Base-by-base conservation (phyloP, 2,113 vertebrate species). In the Psophia crepitans region DNA sequence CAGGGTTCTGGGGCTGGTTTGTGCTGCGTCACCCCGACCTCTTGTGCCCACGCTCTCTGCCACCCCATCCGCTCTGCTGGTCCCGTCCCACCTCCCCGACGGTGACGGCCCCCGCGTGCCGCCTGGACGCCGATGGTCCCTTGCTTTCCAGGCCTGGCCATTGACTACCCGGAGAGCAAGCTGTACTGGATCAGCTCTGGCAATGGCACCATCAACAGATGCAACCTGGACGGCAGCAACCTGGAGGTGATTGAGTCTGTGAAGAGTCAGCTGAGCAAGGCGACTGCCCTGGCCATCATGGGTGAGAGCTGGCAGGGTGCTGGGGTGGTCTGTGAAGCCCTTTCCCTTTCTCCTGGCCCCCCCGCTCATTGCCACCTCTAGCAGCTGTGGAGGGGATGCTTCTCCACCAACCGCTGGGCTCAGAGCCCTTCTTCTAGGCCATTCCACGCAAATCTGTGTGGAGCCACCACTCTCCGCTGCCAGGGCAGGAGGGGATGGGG, bases 121-220 rank as follows among this genome's bases (percentile, higher is more conserved):
- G 23, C 39, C 35, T 8, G 8, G 2, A 1, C 2, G 2, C 35
- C 27, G 75, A 83, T 2, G 0, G 46, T 46, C 56, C 66, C 9
- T 20, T 44, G 18, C 54, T 71, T 88, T 58, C 39, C 91, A 99
- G 99, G 99, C 27, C 97, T 99, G 89, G 99, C 99, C 16, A 99
- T 99, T 11, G 99, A 99, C 97, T 99, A 98, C 96, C 97, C 98
- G 0, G 98, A 98, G 53, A 98, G 98, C 96, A 99, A 99, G 58
- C 97, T 99, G 20, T 99, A 99, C 97, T 99, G 99, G 99, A 98
- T 99, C 98, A 99, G 99, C 97, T 99, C 99, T 19, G 98, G 99
- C 66, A 99, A 99, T 3, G 96, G 98, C 96, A 99, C 99, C 83
- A 98, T 99, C 95, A 99, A 98, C 92, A 98, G 98, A 65, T 99